Percentiles rank a stretch among this genome's conserved stretches.
Conservation (phyloP, 1,140 invertebrate species). For the Planococcus citri region DNA sequence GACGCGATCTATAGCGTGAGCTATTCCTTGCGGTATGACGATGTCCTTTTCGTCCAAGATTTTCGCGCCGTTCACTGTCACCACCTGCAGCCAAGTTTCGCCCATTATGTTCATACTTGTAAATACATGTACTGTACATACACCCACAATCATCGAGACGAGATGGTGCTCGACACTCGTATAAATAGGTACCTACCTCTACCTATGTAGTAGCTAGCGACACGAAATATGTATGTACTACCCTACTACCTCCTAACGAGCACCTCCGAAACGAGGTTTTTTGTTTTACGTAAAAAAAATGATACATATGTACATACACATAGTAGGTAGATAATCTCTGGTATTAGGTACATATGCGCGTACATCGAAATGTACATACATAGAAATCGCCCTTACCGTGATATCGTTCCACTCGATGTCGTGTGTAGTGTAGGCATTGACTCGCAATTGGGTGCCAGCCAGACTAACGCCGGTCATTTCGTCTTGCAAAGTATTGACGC, state of each 20-base stretch:
- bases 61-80: constrained; percentile 70
- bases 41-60: constrained; percentile 64
- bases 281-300: too few relatives aligned
- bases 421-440: constrained; percentile 72
- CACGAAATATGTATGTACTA: too few relatives aligned
- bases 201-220: too few relatives aligned
- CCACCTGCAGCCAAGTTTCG: constrained; percentile 41
- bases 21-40: constrained; percentile 66
- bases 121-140: too few relatives aligned
- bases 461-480: constrained; percentile 79
- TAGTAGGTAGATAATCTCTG: too few relatives aligned
- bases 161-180: too few relatives aligned
- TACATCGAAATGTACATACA: neutral
- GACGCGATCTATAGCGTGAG: constrained; percentile 72
- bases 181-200: too few relatives aligned
- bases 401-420: constrained; percentile 75
- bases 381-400: constrained; percentile 40
- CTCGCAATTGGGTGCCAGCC: constrained; percentile 66
- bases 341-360: too few relatives aligned
- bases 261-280: too few relatives aligned
- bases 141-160: neutral
- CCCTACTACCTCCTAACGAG: too few relatives aligned
- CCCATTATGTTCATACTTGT: neutral
- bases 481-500: constrained; percentile 57
- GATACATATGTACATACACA: too few relatives aligned